Conservation (phyloP, 2,888 invertebrate genomes). For the Nephrotoma guestfalica region DNA sequence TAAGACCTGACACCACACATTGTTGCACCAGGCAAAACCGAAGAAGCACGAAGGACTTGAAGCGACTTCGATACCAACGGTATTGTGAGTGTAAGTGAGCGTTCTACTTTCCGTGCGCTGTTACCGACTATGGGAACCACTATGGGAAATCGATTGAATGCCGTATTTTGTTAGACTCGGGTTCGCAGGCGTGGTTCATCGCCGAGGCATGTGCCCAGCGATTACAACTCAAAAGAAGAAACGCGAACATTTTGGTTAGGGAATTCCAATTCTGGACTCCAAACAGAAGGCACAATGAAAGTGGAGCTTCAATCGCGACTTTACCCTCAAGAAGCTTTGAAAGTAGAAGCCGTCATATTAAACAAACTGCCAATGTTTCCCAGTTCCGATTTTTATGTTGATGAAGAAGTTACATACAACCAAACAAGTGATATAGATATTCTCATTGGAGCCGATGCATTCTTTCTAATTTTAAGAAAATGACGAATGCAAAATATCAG, state of each 20-base stretch:
- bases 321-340: neutral
- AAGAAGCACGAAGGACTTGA: too few relatives aligned
- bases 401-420: too few relatives aligned
- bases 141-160: neutral
- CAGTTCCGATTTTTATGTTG: neutral
- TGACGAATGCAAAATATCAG: neutral
- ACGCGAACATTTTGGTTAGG: too few relatives aligned
- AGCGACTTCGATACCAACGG: neutral
- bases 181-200: neutral
- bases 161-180: neutral
- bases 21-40: neutral
- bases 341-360: neutral
- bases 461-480: too few relatives aligned
- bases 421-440: neutral
- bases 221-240: too few relatives aligned
- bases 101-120: neutral
- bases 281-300: too few relatives aligned
- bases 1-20: too few relatives aligned
- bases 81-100: neutral
- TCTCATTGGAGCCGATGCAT: neutral
- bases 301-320: too few relatives aligned
- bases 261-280: too few relatives aligned
- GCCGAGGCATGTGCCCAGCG: too few relatives aligned
- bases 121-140: too few relatives aligned
- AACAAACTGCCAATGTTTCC: neutral